Evolutionary conservation across 2,113 vertebrate species (phyloP).

Genomic region (Tragelaphus scriptus): DNA sequence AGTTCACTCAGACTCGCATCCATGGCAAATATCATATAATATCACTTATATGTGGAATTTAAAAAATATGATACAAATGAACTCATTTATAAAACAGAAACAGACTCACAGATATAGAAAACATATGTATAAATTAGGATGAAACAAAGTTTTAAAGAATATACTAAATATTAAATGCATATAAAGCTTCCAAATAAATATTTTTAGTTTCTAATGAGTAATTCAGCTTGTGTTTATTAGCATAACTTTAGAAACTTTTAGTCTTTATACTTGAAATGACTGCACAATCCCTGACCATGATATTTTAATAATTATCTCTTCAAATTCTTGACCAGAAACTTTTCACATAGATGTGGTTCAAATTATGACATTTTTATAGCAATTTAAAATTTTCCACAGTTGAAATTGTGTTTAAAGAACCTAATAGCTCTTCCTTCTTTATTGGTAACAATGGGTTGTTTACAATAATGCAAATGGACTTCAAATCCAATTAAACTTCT

Average conservation of each 20-base stretch:
- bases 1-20: too few relatives aligned
- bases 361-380: not conserved
- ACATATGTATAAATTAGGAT: not conserved
- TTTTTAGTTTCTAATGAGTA: not conserved
- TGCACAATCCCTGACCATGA: not conserved
- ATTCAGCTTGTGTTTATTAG: not conserved
- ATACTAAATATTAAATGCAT: not conserved
- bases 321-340: constrained; percentile 6
- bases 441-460: not conserved
- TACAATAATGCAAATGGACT: not conserved
- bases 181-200: not conserved
- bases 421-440: not conserved
- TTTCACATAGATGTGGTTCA: not conserved
- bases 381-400: not conserved
- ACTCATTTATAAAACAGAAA: not conserved
- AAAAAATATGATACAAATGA: not conserved
- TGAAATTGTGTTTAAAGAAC: not conserved
- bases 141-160: not conserved
- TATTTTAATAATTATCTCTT: not conserved
- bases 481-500: not conserved
- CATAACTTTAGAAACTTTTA: not conserved
- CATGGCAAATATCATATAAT: not conserved
- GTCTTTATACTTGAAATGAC: not conserved
- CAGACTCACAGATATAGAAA: not conserved
- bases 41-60: not conserved